Base-by-base conservation (phyloP, 2,888 invertebrate genomes). In the Caenorhabditis sp. region DNA sequence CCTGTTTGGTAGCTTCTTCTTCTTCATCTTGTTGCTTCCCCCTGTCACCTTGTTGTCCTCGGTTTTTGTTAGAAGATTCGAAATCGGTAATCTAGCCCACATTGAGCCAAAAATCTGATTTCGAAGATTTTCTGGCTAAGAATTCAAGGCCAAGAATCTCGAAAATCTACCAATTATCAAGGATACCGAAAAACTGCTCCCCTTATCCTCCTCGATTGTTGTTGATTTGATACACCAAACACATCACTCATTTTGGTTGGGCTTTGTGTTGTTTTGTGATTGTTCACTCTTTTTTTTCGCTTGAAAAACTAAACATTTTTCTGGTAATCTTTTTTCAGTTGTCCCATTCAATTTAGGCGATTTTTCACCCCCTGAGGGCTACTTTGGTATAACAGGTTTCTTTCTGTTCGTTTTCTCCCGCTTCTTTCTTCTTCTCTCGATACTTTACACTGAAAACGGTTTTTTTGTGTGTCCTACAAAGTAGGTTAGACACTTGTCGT, bases 381-480 rank as follows among this genome's bases (percentile, higher is more conserved):
- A 47, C 44, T 72, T 54, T 22, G 31, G n/a, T n/a, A n/a, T n/a
- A 22, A 61, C 61, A 49, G 61, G 49, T 74, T 41, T n/a, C n/a
- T 54, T 16, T 49, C 26, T 54, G 31, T 26, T 64, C 24, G 28
- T 56, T 49, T 47, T 51, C 59, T 69, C 38, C 56, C 31, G 38
- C 28, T 38, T 69, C n/a, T n/a, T n/a, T n/a, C n/a, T n/a, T n/a
- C n/a, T 31, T 68, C 24, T 38, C 28, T n/a, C 24, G 5, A 14
- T 24, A 47, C 58, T 59, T 75, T 56, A 64, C 74, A 64, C 64
- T 68, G 66, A 51, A 49, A 44, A n/a, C n/a, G n/a, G n/a, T n/a
- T 16, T 16, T 44, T 44, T 16, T 4, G 44, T 47, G n/a, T 47
- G 16, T 44, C n/a, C 16, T 44, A 66, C 49, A 22, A 31, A 66